Percentiles rank a stretch among this genome's conserved stretches.
Evolutionary conservation across 2,888 invertebrate species (phyloP).

Genomic region (Metellina segmentata): DNA sequence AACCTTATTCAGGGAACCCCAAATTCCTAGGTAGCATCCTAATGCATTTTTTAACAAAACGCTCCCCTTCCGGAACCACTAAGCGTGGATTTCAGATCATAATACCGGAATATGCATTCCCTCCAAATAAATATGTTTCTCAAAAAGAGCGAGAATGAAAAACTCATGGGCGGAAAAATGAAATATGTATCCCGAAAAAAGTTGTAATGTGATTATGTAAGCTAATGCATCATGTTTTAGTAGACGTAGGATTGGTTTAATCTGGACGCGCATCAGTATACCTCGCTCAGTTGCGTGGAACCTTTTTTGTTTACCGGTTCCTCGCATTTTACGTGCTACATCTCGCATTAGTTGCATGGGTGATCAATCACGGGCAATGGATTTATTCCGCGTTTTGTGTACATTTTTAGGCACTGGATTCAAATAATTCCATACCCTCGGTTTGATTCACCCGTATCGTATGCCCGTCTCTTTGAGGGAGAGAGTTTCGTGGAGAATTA

Average conservation of each 20-base stretch:
- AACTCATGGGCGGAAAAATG: not conserved
- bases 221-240: constrained; percentile 19
- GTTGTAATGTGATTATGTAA: constrained; percentile 7
- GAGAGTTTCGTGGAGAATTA: not conserved
- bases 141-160: not conserved
- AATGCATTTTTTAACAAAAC: not conserved
- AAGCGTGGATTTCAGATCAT: too few species aligned
- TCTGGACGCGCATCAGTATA: not conserved
- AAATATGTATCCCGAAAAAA: not conserved
- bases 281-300: too few species aligned
- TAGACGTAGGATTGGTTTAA: not conserved
- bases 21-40: not conserved
- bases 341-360: not conserved
- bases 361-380: not conserved
- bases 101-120: not conserved
- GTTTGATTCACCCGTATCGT: not conserved
- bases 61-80: not conserved
- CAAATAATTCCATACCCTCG: not conserved
- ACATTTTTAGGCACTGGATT: not conserved
- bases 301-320: not conserved
- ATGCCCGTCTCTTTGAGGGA: not conserved
- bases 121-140: not conserved
- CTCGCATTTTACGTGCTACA: not conserved
- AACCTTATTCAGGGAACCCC: too few species aligned
- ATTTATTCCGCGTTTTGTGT: not conserved